phyloP scores from a whole-genome alignment of 2,888 invertebrate species.

The Limnephilus lunatus region DNA sequence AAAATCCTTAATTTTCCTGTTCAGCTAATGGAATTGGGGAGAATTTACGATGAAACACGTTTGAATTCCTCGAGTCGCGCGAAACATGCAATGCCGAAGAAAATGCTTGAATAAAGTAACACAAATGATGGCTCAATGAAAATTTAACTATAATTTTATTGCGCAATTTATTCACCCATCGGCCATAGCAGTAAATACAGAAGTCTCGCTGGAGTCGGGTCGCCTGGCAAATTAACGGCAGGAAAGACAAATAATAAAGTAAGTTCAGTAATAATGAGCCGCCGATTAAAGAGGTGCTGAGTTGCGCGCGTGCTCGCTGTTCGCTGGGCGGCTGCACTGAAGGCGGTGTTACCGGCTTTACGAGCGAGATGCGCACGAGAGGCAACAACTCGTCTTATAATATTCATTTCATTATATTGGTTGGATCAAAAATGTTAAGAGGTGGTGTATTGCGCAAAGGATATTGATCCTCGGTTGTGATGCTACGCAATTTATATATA shows the following conservation, averaged over 20 bases:
- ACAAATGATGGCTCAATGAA: background rate
- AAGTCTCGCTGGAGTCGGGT: background rate
- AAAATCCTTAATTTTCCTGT: background rate
- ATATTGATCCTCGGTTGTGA: background rate
- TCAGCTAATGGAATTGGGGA: background rate
- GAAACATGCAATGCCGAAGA: background rate
- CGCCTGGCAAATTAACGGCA: background rate
- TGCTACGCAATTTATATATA: too few species aligned
- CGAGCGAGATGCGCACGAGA: constrained; percentile 18
- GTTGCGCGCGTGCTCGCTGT: constrained; percentile 24
- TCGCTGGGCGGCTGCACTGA: background rate
- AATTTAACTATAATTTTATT: background rate
- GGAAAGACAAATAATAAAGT: background rate
- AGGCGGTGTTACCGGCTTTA: background rate
- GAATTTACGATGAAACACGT: background rate
- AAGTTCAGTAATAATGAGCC: constrained; percentile 4
- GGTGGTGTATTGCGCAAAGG: constrained; percentile 3
- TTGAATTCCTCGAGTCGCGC: background rate
- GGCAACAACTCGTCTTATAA: background rate
- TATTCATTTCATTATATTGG: background rate
- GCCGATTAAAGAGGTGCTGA: constrained; percentile 6
- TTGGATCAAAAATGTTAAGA: background rate
- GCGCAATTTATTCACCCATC: background rate
- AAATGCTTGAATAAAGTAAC: background rate
- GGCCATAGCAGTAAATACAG: background rate